phyloP scores from a whole-genome alignment of 2,888 invertebrate genomes.

The Agrotis exclamationis region DNA sequence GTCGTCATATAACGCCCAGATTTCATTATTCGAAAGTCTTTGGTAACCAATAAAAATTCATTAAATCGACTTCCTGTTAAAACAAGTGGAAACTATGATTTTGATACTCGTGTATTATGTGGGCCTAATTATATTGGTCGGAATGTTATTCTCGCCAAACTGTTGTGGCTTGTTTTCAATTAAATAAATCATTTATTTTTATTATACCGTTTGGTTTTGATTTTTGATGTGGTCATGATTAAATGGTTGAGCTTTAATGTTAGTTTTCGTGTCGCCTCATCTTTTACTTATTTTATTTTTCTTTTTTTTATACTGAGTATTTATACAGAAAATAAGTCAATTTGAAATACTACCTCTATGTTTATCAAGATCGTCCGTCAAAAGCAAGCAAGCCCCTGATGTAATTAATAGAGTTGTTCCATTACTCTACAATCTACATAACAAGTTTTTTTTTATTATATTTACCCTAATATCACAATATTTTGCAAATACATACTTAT shows the following conservation, averaged over 20 bases:
- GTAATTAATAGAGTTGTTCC: neutral
- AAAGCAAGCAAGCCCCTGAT: neutral
- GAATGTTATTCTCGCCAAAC: constrained; percentile 61
- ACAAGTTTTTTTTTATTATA: no score
- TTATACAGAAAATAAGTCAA: neutral
- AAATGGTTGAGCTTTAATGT: constrained; percentile 15
- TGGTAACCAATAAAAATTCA: constrained; percentile 79
- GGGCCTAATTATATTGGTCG: constrained; percentile 57
- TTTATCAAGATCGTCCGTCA: neutral
- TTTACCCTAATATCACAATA: neutral
- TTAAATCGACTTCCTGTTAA: constrained; percentile 84
- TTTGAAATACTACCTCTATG: neutral
- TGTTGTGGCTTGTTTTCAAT: constrained; percentile 52
- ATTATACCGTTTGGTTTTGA: constrained; percentile 39
- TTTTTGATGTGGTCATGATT: constrained; percentile 33
- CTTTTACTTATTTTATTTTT: neutral
- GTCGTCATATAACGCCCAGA: constrained; percentile 68
- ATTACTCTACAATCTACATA: no score
- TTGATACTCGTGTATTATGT: constrained; percentile 59
- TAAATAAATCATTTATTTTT: constrained; percentile 46
- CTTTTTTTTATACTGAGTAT: neutral
- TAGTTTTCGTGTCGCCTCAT: neutral
- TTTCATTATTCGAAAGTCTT: constrained; percentile 79
- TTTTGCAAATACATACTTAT: neutral
- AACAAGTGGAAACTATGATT: constrained; percentile 65